phyloP scores from a whole-genome alignment of 2,113 vertebrate species.

The Cebidichthys violaceus region DNA sequence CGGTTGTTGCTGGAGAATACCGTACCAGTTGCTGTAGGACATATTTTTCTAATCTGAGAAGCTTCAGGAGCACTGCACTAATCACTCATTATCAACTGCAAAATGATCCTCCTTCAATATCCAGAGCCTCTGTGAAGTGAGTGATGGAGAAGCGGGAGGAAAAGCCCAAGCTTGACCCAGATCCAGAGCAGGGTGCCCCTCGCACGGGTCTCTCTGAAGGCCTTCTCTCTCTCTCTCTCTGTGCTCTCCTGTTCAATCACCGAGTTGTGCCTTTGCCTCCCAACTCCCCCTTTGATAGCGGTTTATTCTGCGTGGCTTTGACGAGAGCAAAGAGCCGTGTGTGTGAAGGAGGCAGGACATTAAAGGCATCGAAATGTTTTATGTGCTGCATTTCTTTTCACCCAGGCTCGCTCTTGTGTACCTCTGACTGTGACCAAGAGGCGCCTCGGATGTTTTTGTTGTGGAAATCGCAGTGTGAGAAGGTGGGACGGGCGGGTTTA shows the following conservation, averaged over 20 bases:
- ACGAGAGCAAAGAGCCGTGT: conserved; percentile 6
- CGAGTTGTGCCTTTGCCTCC: conserved; percentile 45
- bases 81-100: neutral
- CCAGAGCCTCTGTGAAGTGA: neutral
- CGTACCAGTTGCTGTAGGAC: neutral
- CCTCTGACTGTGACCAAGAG: conserved; percentile 49
- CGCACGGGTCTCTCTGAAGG: conserved; percentile 37
- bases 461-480: conserved; percentile 66
- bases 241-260: conserved; percentile 14
- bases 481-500: conserved; percentile 56
- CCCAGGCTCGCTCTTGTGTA: conserved; percentile 20
- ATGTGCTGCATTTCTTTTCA: conserved; percentile 38
- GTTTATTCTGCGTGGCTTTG: conserved; percentile 61
- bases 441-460: conserved; percentile 67
- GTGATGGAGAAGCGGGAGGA: neutral
- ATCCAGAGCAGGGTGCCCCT: conserved; percentile 24
- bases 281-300: conserved; percentile 65
- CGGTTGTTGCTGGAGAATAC: neutral
- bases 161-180: conserved; percentile 33
- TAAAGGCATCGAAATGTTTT: conserved; percentile 40
- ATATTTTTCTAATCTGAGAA: neutral
- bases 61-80: neutral
- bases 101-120: neutral
- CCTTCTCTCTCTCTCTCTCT: conserved; percentile 11
- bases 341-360: conserved; percentile 44